These are phyloP conservation scores for Cerceris rybyensis DNA, from an alignment of 2,888 invertebrate genomes.

Conservation along the genomic window DNA sequence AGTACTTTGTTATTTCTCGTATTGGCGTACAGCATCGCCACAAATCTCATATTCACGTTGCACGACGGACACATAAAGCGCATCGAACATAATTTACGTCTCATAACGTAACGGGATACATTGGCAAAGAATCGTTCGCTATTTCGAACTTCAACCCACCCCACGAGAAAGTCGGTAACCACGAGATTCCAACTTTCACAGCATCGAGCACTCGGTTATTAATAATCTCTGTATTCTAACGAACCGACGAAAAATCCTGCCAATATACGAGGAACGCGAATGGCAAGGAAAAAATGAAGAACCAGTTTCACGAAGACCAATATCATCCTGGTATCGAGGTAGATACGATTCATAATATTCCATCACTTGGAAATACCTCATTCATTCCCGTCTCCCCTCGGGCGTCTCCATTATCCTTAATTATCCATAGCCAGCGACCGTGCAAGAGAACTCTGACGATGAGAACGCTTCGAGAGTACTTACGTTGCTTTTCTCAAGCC, in stretches of 20 bases:
- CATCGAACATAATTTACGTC: too few relatives aligned
- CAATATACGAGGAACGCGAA: constrained; percentile 27
- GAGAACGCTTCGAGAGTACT: constrained; percentile 34
- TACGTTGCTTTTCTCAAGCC: constrained; percentile 47
- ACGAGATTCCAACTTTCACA: too few relatives aligned
- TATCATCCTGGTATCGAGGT: constrained; percentile 45
- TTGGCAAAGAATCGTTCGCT: too few relatives aligned
- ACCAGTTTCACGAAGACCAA: constrained; percentile 53
- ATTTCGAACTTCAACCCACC: too few relatives aligned
- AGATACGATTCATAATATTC: constrained; percentile 63
- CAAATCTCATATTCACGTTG: too few relatives aligned
- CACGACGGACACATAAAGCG: too few relatives aligned
- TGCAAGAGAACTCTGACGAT: constrained; percentile 52
- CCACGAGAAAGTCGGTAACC: too few relatives aligned
- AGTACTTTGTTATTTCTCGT: too few relatives aligned
- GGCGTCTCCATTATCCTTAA: constrained; percentile 70
- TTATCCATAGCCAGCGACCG: constrained; percentile 64
- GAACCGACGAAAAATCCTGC: background rate
- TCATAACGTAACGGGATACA: too few relatives aligned
- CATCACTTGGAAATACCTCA: constrained; percentile 65
- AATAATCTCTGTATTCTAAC: background rate
- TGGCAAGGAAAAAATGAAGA: constrained; percentile 39
- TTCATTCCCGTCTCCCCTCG: constrained; percentile 64
- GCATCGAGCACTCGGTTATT: too few relatives aligned
- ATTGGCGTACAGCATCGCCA: too few relatives aligned